Evolutionary conservation across 2,113 vertebrate genomes (phyloP).

Genomic region (Myxocyprinus asiaticus): DNA sequence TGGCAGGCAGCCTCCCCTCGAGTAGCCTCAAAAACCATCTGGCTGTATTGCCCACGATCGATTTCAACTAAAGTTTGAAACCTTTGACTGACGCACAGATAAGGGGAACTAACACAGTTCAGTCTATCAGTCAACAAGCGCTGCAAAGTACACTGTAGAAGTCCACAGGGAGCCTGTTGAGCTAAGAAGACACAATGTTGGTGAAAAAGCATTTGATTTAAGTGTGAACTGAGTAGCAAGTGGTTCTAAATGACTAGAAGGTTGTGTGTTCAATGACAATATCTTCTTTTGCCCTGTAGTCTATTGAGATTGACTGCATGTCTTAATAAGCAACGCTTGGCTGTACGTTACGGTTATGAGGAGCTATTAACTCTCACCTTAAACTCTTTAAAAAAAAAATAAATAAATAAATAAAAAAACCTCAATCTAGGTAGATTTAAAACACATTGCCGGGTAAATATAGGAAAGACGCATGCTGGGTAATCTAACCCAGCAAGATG

Average conservation of each 20-base stretch:
- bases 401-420: too few relatives aligned
- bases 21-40: constrained; percentile 33
- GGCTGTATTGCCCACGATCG: constrained; percentile 40
- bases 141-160: background rate
- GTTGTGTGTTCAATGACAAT: background rate
- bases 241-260: background rate
- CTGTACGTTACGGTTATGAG: too few relatives aligned
- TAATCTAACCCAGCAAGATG: too few relatives aligned
- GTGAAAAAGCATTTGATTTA: constrained; percentile 27
- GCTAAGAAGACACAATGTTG: background rate
- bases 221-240: constrained; percentile 16
- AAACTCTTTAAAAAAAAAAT: too few relatives aligned
- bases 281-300: too few relatives aligned
- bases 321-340: too few relatives aligned
- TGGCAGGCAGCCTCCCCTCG: constrained; percentile 36
- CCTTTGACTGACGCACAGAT: constrained; percentile 24
- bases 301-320: too few relatives aligned
- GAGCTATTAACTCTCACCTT: too few relatives aligned
- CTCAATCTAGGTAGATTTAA: too few relatives aligned
- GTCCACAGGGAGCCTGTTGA: constrained; percentile 13
- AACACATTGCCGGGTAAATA: too few relatives aligned
- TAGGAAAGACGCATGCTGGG: too few relatives aligned
- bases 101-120: background rate
- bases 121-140: constrained; percentile 49
- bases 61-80: constrained; percentile 46